phyloP scores from a whole-genome alignment of 1,140 invertebrate genomes.

The Aphaenogaster floridana region DNA sequence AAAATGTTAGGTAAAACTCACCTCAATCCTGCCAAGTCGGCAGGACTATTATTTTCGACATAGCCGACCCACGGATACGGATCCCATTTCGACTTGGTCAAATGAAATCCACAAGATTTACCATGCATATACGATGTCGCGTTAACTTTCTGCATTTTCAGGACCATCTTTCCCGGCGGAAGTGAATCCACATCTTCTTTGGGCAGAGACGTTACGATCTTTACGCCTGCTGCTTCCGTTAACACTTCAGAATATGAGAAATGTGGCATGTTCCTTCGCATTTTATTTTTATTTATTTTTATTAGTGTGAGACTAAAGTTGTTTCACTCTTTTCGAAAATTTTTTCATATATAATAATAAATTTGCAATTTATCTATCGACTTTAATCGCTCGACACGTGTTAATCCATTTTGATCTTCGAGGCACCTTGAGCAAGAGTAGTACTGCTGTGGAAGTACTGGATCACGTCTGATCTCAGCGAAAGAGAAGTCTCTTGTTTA shows the following conservation, averaged over 20 bases:
- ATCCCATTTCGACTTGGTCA: constrained; percentile 91
- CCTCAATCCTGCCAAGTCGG: constrained; percentile 81
- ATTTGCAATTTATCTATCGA: constrained; percentile 6
- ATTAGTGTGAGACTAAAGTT: background rate
- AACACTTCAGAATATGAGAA: constrained; percentile 44
- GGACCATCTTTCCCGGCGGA: constrained; percentile 55
- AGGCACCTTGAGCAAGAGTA: constrained; percentile 10
- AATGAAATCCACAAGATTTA: constrained; percentile 88
- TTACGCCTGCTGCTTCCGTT: constrained; percentile 69
- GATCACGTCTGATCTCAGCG: constrained; percentile 39
- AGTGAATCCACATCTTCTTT: constrained; percentile 28
- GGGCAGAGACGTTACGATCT: constrained; percentile 62
- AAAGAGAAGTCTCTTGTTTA: constrained; percentile 79
- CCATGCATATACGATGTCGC: constrained; percentile 48
- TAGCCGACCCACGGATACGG: constrained; percentile 90
- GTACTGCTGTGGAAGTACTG: constrained; percentile 26
- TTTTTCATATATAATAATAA: background rate
- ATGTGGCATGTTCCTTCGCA: constrained; percentile 35
- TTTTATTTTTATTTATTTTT: constrained; percentile 1
- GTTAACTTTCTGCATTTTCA: constrained; percentile 44
- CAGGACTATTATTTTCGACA: constrained; percentile 81
- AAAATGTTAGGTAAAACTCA: constrained; percentile 59
- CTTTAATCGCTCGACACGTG: background rate
- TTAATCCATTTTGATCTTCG: constrained; percentile 38
- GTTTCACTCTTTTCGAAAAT: constrained; percentile 19